A percentile compares a stretch with the other conserved stretches of the same genome.
Conservation (phyloP, 2,113 vertebrate species). For the Monopterus albus region DNA sequence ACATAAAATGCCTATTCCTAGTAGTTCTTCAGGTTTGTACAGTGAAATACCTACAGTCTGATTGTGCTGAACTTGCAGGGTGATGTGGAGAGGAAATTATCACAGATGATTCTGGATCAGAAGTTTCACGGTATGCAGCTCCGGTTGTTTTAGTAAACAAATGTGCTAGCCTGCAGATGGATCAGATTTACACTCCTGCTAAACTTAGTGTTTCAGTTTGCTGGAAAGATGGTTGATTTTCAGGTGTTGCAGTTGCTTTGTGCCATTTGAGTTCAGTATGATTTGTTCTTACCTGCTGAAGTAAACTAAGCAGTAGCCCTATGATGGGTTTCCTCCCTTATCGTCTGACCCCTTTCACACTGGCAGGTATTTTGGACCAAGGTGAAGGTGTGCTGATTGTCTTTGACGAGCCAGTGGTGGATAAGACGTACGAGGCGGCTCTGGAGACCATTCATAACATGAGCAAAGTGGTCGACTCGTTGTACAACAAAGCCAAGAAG, state of each 20-base stretch:
- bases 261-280: neutral
- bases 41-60: neutral
- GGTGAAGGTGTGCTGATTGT: slow-evolving; percentile 96
- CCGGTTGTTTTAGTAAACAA: too few relatives aligned
- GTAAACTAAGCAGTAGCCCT: too few relatives aligned
- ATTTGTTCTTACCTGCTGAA: too few relatives aligned
- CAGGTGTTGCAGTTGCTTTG: too few relatives aligned
- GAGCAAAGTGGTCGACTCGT: slow-evolving; percentile 98
- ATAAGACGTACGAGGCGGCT: slow-evolving; percentile 94
- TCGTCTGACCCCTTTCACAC: neutral
- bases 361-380: slow-evolving; percentile 94
- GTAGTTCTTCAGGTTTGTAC: neutral
- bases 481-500: slow-evolving; percentile 99
- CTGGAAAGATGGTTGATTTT: too few relatives aligned
- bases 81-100: slow-evolving; percentile 96
- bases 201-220: neutral
- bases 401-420: slow-evolving; percentile 93
- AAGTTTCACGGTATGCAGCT: slow-evolving; percentile 91
- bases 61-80: slow-evolving; percentile 76
- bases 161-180: neutral
- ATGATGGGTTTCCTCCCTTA: neutral
- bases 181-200: neutral
- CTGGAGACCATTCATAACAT: slow-evolving; percentile 97
- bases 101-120: slow-evolving; percentile 97
- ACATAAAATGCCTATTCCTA: neutral